Conservation (phyloP, 2,888 invertebrate species). For the Zygothrica quintamaculata region DNA sequence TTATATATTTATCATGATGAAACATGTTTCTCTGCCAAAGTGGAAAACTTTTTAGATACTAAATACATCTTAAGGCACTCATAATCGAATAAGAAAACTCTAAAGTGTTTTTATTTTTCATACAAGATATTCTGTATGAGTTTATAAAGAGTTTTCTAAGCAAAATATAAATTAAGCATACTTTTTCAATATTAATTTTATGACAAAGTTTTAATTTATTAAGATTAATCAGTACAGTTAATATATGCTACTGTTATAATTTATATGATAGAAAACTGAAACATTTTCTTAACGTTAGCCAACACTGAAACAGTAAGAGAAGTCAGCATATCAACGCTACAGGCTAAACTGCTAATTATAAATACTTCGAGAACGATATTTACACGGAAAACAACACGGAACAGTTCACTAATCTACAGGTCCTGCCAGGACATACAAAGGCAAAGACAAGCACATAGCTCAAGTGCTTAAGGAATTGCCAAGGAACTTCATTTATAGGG, state of each 20-base stretch:
- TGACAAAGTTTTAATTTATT: too few species aligned
- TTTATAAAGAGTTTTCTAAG: too few species aligned
- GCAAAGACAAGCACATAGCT: not conserved
- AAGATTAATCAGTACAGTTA: too few species aligned
- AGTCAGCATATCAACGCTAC: slow-evolving; percentile 34
- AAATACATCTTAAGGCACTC: not conserved
- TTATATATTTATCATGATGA: not conserved
- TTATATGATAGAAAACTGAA: too few species aligned
- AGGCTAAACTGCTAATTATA: slow-evolving; percentile 54
- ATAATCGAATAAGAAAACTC: slow-evolving; percentile 3
- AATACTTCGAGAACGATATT: slow-evolving; percentile 52
- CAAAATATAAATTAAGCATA: too few species aligned
- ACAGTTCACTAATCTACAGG: slow-evolving; percentile 53
- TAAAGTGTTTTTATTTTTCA: not conserved
- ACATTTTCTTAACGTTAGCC: not conserved
- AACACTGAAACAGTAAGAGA: slow-evolving; percentile 7
- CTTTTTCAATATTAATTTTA: too few species aligned
- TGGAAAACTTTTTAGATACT: not conserved
- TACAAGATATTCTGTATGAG: too few species aligned
- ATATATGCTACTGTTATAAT: too few species aligned
- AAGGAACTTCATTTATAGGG: slow-evolving; percentile 3
- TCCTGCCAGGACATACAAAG: not conserved
- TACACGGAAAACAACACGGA: slow-evolving; percentile 57
- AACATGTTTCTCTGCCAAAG: too few species aligned
- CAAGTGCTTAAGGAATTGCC: not conserved